phyloP scores from a whole-genome alignment of 2,888 invertebrate genomes.

The Pelosia muscerda region DNA sequence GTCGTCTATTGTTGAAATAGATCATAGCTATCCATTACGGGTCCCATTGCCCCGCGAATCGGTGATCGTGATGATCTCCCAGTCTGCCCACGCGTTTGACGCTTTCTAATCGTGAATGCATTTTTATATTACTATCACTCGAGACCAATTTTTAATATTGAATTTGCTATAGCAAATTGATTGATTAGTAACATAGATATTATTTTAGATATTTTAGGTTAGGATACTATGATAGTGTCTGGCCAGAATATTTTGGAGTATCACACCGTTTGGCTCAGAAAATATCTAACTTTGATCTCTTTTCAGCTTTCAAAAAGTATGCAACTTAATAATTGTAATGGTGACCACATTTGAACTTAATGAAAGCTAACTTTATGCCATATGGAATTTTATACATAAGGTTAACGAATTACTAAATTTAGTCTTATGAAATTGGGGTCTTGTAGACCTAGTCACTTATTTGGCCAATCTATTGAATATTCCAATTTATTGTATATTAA shows the following conservation, averaged over 20 bases:
- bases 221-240: slow-evolving; percentile 87
- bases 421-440: slow-evolving; percentile 84
- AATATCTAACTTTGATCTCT: slow-evolving; percentile 86
- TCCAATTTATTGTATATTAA: slow-evolving; percentile 86
- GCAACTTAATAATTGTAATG: slow-evolving; percentile 84
- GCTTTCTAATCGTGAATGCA: slow-evolving; percentile 81
- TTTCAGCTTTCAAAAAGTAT: slow-evolving; percentile 86
- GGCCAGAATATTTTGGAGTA: slow-evolving; percentile 87
- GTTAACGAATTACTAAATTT: slow-evolving; percentile 87
- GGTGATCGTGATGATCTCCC: slow-evolving; percentile 52
- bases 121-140: slow-evolving; percentile 81
- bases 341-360: slow-evolving; percentile 84
- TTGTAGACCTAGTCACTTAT: slow-evolving; percentile 85
- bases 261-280: slow-evolving; percentile 87
- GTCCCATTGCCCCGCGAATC: slow-evolving; percentile 55
- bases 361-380: slow-evolving; percentile 87
- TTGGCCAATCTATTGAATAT: slow-evolving; percentile 86
- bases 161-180: slow-evolving; percentile 83
- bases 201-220: slow-evolving; percentile 86
- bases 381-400: slow-evolving; percentile 86
- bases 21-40: slow-evolving; percentile 85
- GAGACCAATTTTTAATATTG: slow-evolving; percentile 85
- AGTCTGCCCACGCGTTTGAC: slow-evolving; percentile 58
- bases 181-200: slow-evolving; percentile 84
- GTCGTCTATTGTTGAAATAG: slow-evolving; percentile 83